These are phyloP conservation scores for Amphipyra berbera DNA, from an alignment of 2,888 invertebrate genomes.

Conservation along the genomic window DNA sequence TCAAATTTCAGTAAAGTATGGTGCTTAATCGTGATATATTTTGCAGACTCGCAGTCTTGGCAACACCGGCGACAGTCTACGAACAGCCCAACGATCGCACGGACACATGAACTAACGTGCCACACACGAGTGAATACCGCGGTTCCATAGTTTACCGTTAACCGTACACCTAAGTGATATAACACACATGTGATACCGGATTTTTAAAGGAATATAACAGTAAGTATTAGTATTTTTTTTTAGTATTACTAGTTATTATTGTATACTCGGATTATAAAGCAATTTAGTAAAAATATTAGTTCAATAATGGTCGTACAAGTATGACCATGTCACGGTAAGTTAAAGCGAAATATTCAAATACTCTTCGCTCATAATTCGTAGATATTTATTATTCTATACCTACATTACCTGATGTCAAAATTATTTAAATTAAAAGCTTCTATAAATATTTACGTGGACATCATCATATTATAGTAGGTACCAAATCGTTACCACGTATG, in stretches of 20 bases:
- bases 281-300: background rate
- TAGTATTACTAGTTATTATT: no score
- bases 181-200: slow-evolving; percentile 40
- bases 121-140: slow-evolving; percentile 39
- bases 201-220: slow-evolving; percentile 39
- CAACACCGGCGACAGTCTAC: slow-evolving; percentile 51
- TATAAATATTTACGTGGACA: no score
- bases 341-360: slow-evolving; percentile 13
- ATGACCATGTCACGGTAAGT: slow-evolving; percentile 12
- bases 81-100: slow-evolving; percentile 42
- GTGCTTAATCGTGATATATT: slow-evolving; percentile 22
- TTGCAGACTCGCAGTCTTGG: slow-evolving; percentile 34
- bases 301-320: slow-evolving; percentile 2
- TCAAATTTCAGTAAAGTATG: slow-evolving; percentile 17
- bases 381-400: no score
- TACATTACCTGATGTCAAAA: no score
- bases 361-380: background rate
- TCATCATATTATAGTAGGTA: no score
- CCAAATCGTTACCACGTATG: background rate
- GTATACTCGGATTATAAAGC: background rate
- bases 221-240: slow-evolving; percentile 31
- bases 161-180: slow-evolving; percentile 38
- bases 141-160: slow-evolving; percentile 55
- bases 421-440: no score
- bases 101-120: slow-evolving; percentile 36